Evolutionary conservation across 1,140 invertebrate species (phyloP).

Genomic region (Neomicropteryx cornuta): DNA sequence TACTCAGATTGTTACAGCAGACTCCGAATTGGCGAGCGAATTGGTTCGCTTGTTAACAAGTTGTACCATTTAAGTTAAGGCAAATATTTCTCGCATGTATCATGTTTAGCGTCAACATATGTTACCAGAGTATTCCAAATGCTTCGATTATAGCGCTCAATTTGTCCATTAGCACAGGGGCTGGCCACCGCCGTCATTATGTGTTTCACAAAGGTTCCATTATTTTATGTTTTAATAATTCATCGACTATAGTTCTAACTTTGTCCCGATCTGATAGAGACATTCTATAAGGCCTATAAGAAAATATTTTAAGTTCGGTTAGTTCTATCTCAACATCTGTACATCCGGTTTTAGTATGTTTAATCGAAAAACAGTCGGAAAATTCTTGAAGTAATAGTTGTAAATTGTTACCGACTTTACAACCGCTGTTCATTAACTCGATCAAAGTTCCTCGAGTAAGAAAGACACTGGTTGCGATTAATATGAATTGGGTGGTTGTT

Average conservation of each 20-base stretch:
- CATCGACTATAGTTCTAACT: no score
- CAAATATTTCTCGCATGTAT: slow-evolving; percentile 4
- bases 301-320: background rate
- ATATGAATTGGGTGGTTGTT: background rate
- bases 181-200: slow-evolving; percentile 19
- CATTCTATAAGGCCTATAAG: slow-evolving; percentile 1
- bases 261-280: no score
- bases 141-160: slow-evolving; percentile 2
- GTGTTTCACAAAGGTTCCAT: no score
- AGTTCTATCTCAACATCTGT: slow-evolving; percentile 3
- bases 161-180: slow-evolving; percentile 16
- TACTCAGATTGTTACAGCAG: no score
- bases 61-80: slow-evolving; percentile 3
- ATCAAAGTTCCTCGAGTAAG: background rate
- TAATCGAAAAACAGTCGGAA: slow-evolving; percentile 5
- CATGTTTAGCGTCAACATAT: background rate
- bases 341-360: background rate
- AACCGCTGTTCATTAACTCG: background rate
- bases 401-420: background rate
- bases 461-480: background rate
- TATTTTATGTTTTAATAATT: no score
- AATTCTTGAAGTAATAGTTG: background rate
- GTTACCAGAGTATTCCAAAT: slow-evolving; percentile 2
- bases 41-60: no score
- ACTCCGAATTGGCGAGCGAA: no score